Percentiles rank a stretch among this genome's conserved stretches.
Evolutionary conservation across 37 sponge, comb jelly and placozoan genomes (phyloP).

Genomic region (Theonella swinhoei): DNA sequence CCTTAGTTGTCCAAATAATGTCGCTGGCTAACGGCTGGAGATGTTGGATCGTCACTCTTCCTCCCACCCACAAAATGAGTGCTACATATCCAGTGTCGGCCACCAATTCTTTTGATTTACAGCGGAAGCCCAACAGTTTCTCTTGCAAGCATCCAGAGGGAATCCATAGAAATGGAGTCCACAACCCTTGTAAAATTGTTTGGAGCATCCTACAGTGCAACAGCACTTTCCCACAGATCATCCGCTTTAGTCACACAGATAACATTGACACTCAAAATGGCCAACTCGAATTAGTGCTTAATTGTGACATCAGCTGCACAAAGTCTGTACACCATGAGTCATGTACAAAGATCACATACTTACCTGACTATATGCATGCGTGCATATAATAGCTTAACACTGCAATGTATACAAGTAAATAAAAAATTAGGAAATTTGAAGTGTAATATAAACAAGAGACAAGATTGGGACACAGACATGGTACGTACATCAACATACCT

Average conservation of each 20-base stretch:
- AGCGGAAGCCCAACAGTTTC: constrained; percentile 42
- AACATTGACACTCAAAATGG: constrained; percentile 32
- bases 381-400: too few species aligned
- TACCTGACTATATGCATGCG: too few species aligned
- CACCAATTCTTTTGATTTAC: constrained; percentile 45
- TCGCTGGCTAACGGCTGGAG: too few species aligned
- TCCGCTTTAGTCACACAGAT: not conserved
- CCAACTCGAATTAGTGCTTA: not conserved
- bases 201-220: constrained; percentile 42
- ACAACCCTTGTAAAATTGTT: constrained; percentile 25
- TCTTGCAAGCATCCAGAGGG: constrained; percentile 21
- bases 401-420: too few species aligned
- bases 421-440: too few species aligned
- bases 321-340: too few species aligned
- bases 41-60: constrained; percentile 17
- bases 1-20: constrained; percentile 17
- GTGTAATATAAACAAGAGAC: too few species aligned
- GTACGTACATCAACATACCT: too few species aligned
- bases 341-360: too few species aligned
- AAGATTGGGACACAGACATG: too few species aligned
- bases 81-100: constrained; percentile 25
- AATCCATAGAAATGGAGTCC: constrained; percentile 45
- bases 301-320: not conserved
- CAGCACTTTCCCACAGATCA: constrained; percentile 33
- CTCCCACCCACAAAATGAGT: constrained; percentile 24